These are phyloP conservation scores for Hermaeophaga mercurialis DNA, from an alignment of 2,888 invertebrate genomes.

Conservation along the genomic window DNA sequence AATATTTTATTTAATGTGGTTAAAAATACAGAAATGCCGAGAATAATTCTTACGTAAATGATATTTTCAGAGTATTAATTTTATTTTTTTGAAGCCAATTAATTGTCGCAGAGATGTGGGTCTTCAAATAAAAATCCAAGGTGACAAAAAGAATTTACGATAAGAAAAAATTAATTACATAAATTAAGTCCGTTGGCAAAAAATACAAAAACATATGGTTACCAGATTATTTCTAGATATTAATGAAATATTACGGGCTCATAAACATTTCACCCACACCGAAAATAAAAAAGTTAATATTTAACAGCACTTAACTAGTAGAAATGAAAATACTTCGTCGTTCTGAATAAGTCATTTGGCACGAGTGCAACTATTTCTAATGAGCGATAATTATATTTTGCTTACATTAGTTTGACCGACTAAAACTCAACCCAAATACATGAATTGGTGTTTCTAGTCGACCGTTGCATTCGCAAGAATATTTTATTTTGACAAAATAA, in stretches of 20 bases:
- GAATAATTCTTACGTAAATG: slow-evolving; percentile 6
- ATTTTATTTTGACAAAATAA: too few species aligned
- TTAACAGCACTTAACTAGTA: slow-evolving; percentile 40
- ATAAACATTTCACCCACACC: slow-evolving; percentile 40
- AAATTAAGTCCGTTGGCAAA: slow-evolving; percentile 39
- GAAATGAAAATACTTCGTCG: slow-evolving; percentile 45
- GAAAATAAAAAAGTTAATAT: slow-evolving; percentile 43
- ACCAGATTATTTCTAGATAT: slow-evolving; percentile 37
- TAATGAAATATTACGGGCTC: slow-evolving; percentile 41
- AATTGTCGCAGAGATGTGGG: slow-evolving; percentile 23
- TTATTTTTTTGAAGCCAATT: slow-evolving; percentile 15
- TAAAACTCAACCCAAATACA: slow-evolving; percentile 18
- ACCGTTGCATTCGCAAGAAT: not conserved
- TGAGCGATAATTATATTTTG: slow-evolving; percentile 49
- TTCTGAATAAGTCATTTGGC: slow-evolving; percentile 49
- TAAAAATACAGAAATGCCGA: not conserved
- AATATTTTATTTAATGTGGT: too few species aligned
- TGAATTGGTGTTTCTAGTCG: not conserved
- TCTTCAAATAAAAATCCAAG: slow-evolving; percentile 27
- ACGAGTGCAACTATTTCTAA: slow-evolving; percentile 45
- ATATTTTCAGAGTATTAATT: slow-evolving; percentile 9
- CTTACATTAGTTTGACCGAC: slow-evolving; percentile 39
- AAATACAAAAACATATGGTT: slow-evolving; percentile 29
- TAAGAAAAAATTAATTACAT: slow-evolving; percentile 38
- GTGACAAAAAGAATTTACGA: slow-evolving; percentile 34